Evolutionary conservation across 2,888 invertebrate species (phyloP).

Genomic region (Pyrochroa serraticornis): DNA sequence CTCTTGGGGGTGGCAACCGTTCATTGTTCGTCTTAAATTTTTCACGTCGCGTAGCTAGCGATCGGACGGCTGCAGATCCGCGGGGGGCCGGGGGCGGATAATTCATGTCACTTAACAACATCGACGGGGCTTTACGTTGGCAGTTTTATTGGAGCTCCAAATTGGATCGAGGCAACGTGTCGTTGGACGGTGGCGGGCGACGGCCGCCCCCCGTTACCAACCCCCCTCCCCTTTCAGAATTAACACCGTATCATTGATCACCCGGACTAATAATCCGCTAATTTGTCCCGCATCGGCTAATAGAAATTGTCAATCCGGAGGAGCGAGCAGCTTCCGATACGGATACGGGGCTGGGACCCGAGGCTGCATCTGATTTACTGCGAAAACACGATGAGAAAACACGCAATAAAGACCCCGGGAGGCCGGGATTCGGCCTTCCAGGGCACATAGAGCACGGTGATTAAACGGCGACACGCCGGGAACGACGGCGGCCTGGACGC

Average conservation of each 20-base stretch:
- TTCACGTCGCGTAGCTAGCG: conserved; percentile 53
- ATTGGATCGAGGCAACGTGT: conserved; percentile 58
- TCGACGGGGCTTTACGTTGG: conserved; percentile 60
- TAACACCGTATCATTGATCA: conserved; percentile 59
- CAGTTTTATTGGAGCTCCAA: conserved; percentile 61
- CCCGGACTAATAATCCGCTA: conserved; percentile 59
- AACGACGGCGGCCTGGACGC: background rate
- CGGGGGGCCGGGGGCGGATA: conserved; percentile 53
- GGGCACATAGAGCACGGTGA: conserved; percentile 17
- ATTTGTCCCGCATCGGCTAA: conserved; percentile 57
- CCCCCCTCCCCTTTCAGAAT: conserved; percentile 41
- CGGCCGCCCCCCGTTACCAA: conserved; percentile 11
- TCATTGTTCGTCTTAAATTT: conserved; percentile 57
- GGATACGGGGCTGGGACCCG: conserved; percentile 36
- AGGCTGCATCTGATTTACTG: conserved; percentile 53
- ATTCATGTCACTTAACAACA: conserved; percentile 61
- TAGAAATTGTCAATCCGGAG: conserved; percentile 55
- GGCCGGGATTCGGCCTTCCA: conserved; percentile 31
- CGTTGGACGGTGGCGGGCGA: conserved; percentile 36
- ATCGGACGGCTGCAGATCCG: conserved; percentile 29
- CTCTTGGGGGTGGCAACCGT: conserved; percentile 36
- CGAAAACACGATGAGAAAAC: conserved; percentile 52
- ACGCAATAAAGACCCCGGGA: conserved; percentile 46
- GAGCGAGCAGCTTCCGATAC: conserved; percentile 34
- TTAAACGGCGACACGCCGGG: conserved; percentile 30